Percentiles rank a stretch among this genome's conserved stretches.
These are phyloP conservation scores for Albula goreensis DNA, from an alignment of 2,113 vertebrate species.

Conservation along the genomic window DNA sequence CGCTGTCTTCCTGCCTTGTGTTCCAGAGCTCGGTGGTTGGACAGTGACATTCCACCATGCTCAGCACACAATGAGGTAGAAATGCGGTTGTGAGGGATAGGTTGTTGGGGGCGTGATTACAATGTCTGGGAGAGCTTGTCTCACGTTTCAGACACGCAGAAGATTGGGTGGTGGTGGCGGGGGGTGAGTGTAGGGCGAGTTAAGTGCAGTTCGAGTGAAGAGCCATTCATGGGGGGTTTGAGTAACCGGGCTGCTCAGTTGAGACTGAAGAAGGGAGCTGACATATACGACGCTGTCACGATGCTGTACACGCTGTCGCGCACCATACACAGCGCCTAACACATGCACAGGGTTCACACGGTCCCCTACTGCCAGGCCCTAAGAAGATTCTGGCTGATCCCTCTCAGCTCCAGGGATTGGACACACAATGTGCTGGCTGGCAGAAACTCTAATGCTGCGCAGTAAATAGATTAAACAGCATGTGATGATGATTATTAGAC, in stretches of 20 bases:
- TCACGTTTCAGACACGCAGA: background rate
- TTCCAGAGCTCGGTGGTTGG: background rate
- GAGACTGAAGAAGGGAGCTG: background rate
- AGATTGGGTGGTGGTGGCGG: background rate
- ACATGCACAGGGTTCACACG: constrained; percentile 18
- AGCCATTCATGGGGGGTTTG: background rate
- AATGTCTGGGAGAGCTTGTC: background rate
- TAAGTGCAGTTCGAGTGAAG: no score
- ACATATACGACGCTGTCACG: no score
- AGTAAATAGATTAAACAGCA: constrained; percentile 53
- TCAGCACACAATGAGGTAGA: background rate
- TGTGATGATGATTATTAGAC: constrained; percentile 35
- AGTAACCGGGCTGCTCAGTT: background rate
- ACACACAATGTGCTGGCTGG: constrained; percentile 47
- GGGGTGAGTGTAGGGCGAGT: no score
- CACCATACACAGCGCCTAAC: background rate
- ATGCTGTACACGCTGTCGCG: background rate
- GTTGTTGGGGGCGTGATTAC: background rate
- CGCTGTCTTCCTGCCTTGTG: background rate
- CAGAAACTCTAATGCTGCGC: constrained; percentile 44
- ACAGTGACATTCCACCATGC: background rate
- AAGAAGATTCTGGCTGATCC: constrained; percentile 44
- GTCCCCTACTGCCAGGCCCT: constrained; percentile 18
- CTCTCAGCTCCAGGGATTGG: constrained; percentile 40
- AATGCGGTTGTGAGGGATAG: background rate